Conservation (phyloP, 2,113 vertebrate species). For the Excalfactoria chinensis region DNA sequence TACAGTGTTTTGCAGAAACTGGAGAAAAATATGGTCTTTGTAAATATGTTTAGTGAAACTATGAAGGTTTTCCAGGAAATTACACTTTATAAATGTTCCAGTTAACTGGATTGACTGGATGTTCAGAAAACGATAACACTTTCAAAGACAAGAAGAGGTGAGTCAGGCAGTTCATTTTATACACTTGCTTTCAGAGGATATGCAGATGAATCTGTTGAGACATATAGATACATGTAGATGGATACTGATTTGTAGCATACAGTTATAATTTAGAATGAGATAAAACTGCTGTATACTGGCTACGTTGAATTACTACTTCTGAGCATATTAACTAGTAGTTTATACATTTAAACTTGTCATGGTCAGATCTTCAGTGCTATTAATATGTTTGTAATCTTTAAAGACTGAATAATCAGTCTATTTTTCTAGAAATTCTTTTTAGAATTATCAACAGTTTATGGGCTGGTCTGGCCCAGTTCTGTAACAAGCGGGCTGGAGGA, state of each 20-base stretch:
- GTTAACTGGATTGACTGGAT: not conserved
- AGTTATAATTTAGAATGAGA: not conserved
- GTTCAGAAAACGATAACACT: not conserved
- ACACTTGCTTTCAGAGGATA: not conserved
- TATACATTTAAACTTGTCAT: not conserved
- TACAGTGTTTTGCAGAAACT: not conserved
- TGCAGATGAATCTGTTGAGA: not conserved
- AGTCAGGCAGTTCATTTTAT: not conserved
- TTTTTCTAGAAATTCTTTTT: not conserved
- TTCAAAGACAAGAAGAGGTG: not conserved
- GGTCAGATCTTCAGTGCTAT: not conserved
- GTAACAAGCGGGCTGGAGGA: too few species aligned
- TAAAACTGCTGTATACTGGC: not conserved
- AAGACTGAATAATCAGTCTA: not conserved
- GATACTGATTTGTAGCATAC: not conserved
- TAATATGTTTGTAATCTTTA: not conserved
- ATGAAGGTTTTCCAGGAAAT: not conserved
- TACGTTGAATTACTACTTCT: not conserved
- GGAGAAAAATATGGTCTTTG: accelerated
- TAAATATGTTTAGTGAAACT: not conserved
- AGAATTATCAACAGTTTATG: too few species aligned
- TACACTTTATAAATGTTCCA: not conserved
- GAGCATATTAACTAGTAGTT: not conserved
- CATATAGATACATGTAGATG: not conserved
- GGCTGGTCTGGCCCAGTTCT: too few species aligned